phyloP scores from a whole-genome alignment of 2,797 vertebrate species.

The Sternotherus odoratus region DNA sequence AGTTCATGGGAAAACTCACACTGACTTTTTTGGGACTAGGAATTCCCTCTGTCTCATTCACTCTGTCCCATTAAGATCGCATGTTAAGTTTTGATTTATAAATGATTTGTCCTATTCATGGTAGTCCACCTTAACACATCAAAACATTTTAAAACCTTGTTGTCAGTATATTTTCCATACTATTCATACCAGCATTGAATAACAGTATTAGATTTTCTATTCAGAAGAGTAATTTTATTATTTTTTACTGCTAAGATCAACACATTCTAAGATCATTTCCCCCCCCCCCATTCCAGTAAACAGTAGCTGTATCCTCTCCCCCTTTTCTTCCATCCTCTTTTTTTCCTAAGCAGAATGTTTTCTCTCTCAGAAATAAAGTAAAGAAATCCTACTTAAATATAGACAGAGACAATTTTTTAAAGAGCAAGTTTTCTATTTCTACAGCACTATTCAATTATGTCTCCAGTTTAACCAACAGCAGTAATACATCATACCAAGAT shows the following conservation, averaged over 20 bases:
- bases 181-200: neutral
- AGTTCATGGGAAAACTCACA: neutral
- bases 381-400: neutral
- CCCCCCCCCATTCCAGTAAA: neutral
- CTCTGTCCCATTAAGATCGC: neutral
- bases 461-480: neutral
- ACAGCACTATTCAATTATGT: neutral
- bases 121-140: neutral
- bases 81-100: neutral
- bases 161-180: neutral
- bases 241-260: neutral
- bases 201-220: neutral
- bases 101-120: neutral
- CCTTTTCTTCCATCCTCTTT: neutral
- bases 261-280: neutral
- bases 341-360: neutral
- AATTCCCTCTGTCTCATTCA: neutral
- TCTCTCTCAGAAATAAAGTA: neutral
- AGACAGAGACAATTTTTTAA: neutral
- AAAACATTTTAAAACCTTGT: neutral
- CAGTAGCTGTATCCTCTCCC: neutral
- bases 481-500: neutral
- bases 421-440: neutral
- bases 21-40: neutral
- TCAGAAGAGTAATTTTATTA: neutral